Evolutionary conservation across 2,113 vertebrate species (phyloP), one percentile per base, ranked within the genome.

Genomic region (Astatotilapia flaviijosephi): DNA sequence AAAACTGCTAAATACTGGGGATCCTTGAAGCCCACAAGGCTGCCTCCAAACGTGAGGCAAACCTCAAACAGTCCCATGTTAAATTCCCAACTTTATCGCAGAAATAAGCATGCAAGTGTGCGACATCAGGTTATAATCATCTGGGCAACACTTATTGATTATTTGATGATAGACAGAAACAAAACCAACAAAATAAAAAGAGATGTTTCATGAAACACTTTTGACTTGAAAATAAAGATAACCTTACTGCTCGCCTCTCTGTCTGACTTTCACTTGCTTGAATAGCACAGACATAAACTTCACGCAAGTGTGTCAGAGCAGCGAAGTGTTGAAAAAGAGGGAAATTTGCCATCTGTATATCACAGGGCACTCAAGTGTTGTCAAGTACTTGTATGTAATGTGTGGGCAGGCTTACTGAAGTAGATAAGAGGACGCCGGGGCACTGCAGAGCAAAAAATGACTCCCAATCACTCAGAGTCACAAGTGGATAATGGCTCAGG

Each of bases 401-500:
- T 89, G 77, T 86, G 55, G 75, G 86, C 70, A 62, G 87, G 88
- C 86, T 86, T 17, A 23, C n/a, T 65, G 47, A 58, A 83, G 84
- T 31, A 45, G 87, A 84, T 79, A 86, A 92, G 90, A 89, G 82
- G 83, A 31, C 28, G n/a, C 60, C 7, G 6, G 75, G 89, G 83
- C 87, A 40, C 28, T 40, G 89, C 68, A 40, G 51, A 84, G 62
- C 51, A 33, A 40, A 87, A 51, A 84, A 92, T 79, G 45, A 89
- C 68, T 88, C 85, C 82, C 56, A 93, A 80, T 94, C 89, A 82
- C 51, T 89, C 82, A 83, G 60, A 87, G 51, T 91, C 80, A 87
- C 53, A 86, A 93, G 93, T 85, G 85, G 89, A 90, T 93, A 94
- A 92, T 91, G 82, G 83, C 35, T 81, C 83, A 83, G 84, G 65